Evolutionary conservation across 1,140 invertebrate genomes (phyloP), one percentile per base, ranked within the genome.

Genomic region (Conus ventricosus): DNA sequence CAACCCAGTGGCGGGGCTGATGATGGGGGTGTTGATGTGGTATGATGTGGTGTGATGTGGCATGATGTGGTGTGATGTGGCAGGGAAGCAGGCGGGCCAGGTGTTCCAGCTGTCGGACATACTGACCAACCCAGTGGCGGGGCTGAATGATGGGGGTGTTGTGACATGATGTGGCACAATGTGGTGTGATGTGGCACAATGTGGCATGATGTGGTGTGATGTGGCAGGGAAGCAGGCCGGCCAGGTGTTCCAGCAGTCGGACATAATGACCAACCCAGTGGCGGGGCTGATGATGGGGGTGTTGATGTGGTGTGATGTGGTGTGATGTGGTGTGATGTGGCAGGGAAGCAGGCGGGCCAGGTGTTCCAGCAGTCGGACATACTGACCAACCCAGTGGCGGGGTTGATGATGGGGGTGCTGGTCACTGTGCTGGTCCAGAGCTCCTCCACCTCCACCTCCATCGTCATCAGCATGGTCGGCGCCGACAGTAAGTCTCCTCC

Each of bases 1-100:
- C 95, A 90, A 98, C 98, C 27, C 94, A 98, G 10, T 98, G 97
- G 96, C 94, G 13, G 95, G 95, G n/a, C n/a, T n/a, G n/a, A n/a
- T n/a, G n/a, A n/a, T n/a, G n/a, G n/a, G n/a, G n/a, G 3, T 92
- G n/a, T n/a, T n/a, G n/a, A n/a, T 39, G 39, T 39, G 39, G 39
- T 39, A 39, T 39, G 15, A 15, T 15, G 57, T 0, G 1, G 57
- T 60, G 57, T 60, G 57, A 11, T 60, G 57, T 39, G 15, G 27
- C 63, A 96, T 3, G 95, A 96, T 97, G 96, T 96, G 17, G 39
- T 39, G 39, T 39, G 39, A 11, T 60, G 57, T 39, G 15, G 27
- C 76, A 91, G 89, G 91, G 23, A 90, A 90, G 67, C 75, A 83
- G n/a, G 90, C 90, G 17, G 91, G 91, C 10, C 25, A 89, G 80